Evolutionary conservation across 2,797 vertebrate genomes (phyloP).

Genomic region (Lepilemur septentrionalis): DNA sequence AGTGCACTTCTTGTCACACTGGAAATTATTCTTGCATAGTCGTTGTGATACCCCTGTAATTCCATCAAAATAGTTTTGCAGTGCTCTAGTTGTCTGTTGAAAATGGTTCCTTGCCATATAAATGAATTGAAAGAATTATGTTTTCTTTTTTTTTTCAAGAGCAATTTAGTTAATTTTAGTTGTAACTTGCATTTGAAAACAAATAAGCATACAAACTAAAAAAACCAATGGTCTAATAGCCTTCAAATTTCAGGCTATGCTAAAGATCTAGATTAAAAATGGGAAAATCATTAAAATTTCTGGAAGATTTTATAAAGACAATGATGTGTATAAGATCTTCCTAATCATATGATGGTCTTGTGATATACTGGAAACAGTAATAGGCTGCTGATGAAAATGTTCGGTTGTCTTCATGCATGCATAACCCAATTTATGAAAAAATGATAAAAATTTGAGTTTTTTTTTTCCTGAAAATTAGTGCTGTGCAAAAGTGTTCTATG

Average conservation of each 20-base stretch:
- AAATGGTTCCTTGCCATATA: background rate
- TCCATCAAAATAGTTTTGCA: constrained; percentile 45
- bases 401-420: background rate
- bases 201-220: background rate
- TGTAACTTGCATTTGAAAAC: constrained; percentile 16
- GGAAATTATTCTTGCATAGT: background rate
- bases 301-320: background rate
- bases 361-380: background rate
- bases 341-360: background rate
- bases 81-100: background rate
- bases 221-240: background rate
- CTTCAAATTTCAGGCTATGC: background rate
- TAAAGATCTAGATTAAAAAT: background rate
- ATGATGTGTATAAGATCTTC: background rate
- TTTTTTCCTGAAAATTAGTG: background rate
- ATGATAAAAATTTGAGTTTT: background rate
- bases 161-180: constrained; percentile 35
- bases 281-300: background rate
- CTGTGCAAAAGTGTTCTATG: background rate
- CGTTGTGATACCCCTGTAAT: constrained; percentile 55
- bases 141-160: constrained; percentile 60
- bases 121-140: constrained; percentile 31
- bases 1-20: background rate
- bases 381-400: background rate
- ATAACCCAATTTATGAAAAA: background rate